Evolutionary conservation across 2,888 invertebrate genomes (phyloP).

Genomic region (Athalia rosae): DNA sequence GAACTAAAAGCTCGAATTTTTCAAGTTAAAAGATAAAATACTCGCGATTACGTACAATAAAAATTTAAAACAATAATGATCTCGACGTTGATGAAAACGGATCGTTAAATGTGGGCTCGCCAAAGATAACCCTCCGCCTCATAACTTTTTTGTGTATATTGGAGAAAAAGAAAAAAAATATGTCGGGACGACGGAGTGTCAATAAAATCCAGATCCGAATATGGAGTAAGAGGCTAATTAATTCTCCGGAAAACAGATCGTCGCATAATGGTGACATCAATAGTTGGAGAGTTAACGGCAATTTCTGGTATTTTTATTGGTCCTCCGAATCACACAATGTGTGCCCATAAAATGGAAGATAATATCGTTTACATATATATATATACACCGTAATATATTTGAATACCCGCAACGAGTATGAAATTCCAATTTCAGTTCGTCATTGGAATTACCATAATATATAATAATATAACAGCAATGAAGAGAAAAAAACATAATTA

Average conservation of each 20-base stretch:
- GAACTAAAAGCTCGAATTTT: neutral
- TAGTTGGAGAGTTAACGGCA: neutral
- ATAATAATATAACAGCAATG: neutral
- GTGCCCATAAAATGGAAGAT: too few species aligned
- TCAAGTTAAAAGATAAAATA: neutral
- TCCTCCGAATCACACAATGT: neutral
- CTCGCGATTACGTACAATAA: neutral
- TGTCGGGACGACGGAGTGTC: conserved; percentile 12
- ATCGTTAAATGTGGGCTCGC: neutral
- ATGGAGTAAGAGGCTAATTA: neutral
- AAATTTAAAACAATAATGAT: neutral
- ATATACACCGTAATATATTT: conserved; percentile 15
- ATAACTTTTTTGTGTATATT: conserved; percentile 9
- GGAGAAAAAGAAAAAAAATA: neutral
- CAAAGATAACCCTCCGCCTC: conserved; percentile 28
- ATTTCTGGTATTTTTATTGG: conserved; percentile 3
- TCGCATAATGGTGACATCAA: neutral
- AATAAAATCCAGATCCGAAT: conserved; percentile 2
- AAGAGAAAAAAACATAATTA: neutral
- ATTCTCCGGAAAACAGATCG: neutral
- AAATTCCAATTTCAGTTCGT: neutral
- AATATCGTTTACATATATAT: neutral
- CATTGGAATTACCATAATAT: neutral
- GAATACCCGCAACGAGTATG: neutral
- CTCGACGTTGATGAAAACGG: neutral